Conservation (phyloP, 2,113 vertebrate species). For the Marmota flaviventris region DNA sequence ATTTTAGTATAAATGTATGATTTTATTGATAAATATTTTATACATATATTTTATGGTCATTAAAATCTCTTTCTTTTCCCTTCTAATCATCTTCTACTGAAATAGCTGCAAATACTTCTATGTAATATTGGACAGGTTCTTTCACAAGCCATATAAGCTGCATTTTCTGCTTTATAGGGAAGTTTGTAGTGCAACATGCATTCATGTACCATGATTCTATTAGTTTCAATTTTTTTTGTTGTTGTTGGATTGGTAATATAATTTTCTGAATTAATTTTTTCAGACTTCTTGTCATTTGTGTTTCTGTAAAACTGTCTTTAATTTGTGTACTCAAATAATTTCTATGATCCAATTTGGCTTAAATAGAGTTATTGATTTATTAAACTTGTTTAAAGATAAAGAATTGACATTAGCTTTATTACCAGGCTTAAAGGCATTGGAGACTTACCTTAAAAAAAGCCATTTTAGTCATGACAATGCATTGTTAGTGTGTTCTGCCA, state of each 20-base stretch:
- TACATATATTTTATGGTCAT: neutral
- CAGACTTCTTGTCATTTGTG: neutral
- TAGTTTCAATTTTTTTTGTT: slow-evolving; percentile 6
- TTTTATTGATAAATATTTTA: slow-evolving; percentile 25
- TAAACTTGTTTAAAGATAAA: slow-evolving; percentile 11
- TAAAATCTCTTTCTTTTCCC: neutral
- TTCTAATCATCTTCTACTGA: neutral
- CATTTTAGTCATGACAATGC: neutral
- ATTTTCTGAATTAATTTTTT: neutral
- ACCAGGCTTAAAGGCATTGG: neutral
- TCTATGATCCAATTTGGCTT: neutral
- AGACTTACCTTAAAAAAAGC: neutral
- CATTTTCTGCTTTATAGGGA: neutral
- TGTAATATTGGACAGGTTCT: slow-evolving; percentile 5
- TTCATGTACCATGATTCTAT: slow-evolving; percentile 16
- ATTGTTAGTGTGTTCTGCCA: neutral
- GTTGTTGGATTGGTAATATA: neutral
- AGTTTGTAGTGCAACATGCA: neutral
- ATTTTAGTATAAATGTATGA: neutral
- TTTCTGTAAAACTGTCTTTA: neutral
- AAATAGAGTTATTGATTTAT: neutral
- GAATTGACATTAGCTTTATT: neutral
- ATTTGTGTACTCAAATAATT: slow-evolving; percentile 33
- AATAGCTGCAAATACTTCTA: slow-evolving; percentile 25
- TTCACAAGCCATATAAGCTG: slow-evolving; percentile 43